Conservation (phyloP, 2,113 vertebrate species). For the Chiloscyllium plagiosum region DNA sequence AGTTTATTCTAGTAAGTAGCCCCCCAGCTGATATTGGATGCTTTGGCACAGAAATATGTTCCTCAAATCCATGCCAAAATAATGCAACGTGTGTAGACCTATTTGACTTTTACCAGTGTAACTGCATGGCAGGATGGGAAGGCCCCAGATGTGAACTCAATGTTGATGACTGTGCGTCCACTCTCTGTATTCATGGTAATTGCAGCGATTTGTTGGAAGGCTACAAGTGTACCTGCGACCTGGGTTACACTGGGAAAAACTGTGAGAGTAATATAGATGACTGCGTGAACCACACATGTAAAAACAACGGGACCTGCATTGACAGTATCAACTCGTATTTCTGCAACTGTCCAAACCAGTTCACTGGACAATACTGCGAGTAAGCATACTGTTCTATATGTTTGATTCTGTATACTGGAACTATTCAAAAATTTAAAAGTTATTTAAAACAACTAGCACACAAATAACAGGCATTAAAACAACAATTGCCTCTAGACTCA, state of each 20-base stretch:
- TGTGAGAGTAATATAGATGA: conserved; percentile 75
- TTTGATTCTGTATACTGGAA: neutral
- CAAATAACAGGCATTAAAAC: neutral
- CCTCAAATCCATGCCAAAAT: conserved; percentile 69
- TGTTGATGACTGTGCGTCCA: conserved; percentile 66
- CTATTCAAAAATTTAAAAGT: neutral
- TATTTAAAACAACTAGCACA: neutral
- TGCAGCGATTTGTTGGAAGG: conserved; percentile 66
- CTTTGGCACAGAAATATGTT: conserved; percentile 61
- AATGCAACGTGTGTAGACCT: conserved; percentile 70
- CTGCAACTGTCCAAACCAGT: conserved; percentile 64
- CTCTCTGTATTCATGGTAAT: conserved; percentile 66
- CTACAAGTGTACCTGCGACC: conserved; percentile 72
- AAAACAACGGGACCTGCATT: conserved; percentile 63
- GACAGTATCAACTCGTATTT: conserved; percentile 56
- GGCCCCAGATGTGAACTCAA: conserved; percentile 65
- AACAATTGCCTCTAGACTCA: too few relatives aligned
- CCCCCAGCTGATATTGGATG: conserved; percentile 61
- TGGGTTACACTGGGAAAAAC: conserved; percentile 67
- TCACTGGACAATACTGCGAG: conserved; percentile 69
- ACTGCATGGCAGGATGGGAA: conserved; percentile 70
- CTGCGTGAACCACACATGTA: conserved; percentile 68
- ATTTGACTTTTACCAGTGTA: conserved; percentile 72
- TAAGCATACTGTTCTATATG: conserved; percentile 53
- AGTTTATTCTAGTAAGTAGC: conserved; percentile 52